Conservation (phyloP, 1,140 invertebrate genomes). For the Rhizoglyphus robini region DNA sequence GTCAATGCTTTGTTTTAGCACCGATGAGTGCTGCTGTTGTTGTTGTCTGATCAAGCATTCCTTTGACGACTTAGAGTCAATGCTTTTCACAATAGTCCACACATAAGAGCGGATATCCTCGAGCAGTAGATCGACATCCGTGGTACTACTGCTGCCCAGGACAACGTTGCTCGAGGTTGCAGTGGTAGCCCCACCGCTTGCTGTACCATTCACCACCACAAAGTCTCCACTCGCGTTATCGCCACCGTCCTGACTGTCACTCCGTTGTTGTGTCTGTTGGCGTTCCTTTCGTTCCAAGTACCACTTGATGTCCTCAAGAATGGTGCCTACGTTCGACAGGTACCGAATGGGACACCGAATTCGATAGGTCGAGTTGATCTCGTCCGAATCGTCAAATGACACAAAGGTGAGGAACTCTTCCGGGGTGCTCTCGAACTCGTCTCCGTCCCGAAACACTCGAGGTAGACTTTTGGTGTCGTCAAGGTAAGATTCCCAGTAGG, state of each 20-base stretch:
- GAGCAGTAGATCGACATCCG: constrained; percentile 5
- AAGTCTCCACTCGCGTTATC: no score
- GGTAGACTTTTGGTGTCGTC: background rate
- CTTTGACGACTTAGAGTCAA: background rate
- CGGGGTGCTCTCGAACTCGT: no score
- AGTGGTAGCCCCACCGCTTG: background rate
- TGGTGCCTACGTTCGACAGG: no score
- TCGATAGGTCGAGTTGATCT: no score
- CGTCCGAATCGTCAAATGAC: no score
- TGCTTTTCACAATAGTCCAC: background rate
- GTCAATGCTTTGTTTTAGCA: background rate
- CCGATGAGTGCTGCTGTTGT: background rate
- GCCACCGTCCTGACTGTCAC: no score
- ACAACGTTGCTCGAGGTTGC: background rate
- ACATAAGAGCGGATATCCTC: constrained; percentile 5
- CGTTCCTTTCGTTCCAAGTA: background rate
- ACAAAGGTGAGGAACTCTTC: no score
- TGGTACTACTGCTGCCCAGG: background rate
- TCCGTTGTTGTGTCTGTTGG: background rate
- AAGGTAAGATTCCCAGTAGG: background rate
- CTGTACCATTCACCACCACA: no score
- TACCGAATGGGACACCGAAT: no score
- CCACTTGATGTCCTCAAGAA: no score
- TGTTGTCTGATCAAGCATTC: background rate
- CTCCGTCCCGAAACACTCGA: background rate